Base-by-base conservation (phyloP, 2,888 invertebrate species). In the Limenitis camilla region DNA sequence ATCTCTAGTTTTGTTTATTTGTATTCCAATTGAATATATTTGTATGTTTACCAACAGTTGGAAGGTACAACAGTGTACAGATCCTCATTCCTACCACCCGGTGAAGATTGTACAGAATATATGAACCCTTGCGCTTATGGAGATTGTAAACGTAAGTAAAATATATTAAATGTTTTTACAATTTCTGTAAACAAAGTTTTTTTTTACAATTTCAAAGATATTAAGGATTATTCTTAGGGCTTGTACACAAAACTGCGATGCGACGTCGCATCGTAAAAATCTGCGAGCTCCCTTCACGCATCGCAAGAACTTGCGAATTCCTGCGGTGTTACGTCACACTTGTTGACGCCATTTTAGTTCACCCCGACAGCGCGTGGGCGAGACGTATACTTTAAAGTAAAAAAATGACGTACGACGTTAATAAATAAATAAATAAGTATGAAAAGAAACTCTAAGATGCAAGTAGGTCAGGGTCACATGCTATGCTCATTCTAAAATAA, bases 11-110 rank as follows among this genome's bases (percentile, higher is more conserved):
- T n/a, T n/a, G n/a, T n/a, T n/a, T n/a, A n/a, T n/a, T n/a, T n/a
- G n/a, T n/a, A n/a, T n/a, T n/a, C n/a, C n/a, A n/a, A n/a, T n/a
- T n/a, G n/a, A n/a, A n/a, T n/a, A n/a, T n/a, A n/a, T n/a, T n/a
- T n/a, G n/a, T n/a, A n/a, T n/a, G n/a, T n/a, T n/a, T n/a, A n/a
- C n/a, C n/a, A n/a, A n/a, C 65, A 87, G 87, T 63, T 88, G 76
- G 89, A 92, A 54, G 88, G 88, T 53, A 88, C 90, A 8, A 92
- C 92, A 0, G 78, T 91, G 0, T 91, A 92, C 64, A 84, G 84
- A 40, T 80, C 90, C 41, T 91, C 91, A 61, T 92, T 89, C 76
- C 71, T 88, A 59, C 89, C 90, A 1, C 91, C 91, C 1, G 91
- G 91, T 2, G 87, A 86, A 47, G 88, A 88, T 55, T 90, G 88